These are phyloP conservation scores for Gadopsis bispinosus DNA, from an alignment of 2,797 vertebrate genomes.

Conservation along the genomic window DNA sequence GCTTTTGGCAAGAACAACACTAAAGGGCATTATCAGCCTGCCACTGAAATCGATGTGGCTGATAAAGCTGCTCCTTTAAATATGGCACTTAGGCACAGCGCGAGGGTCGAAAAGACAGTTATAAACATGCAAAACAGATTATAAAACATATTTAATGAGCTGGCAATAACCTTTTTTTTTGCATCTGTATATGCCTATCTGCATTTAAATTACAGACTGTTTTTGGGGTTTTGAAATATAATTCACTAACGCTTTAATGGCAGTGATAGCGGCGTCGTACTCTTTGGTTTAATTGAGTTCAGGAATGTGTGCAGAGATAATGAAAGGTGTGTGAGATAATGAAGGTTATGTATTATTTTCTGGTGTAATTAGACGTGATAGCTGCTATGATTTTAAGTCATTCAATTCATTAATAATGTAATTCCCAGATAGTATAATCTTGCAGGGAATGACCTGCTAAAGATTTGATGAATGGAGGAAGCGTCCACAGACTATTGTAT, in stretches of 20 bases:
- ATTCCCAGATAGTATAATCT: conserved; percentile 32
- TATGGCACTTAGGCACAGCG: conserved; percentile 32
- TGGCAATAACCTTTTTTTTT: conserved; percentile 54
- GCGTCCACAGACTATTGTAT: background rate
- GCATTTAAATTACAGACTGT: conserved; percentile 56
- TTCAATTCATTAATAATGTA: conserved; percentile 52
- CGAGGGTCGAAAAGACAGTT: conserved; percentile 38
- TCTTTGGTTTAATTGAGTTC: conserved; percentile 66
- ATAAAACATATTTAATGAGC: conserved; percentile 72
- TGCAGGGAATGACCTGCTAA: conserved; percentile 28
- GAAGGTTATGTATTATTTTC: conserved; percentile 60
- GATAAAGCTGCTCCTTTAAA: conserved; percentile 62
- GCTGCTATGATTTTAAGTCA: conserved; percentile 48
- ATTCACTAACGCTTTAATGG: conserved; percentile 49
- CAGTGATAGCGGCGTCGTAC: conserved; percentile 16
- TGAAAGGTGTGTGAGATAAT: conserved; percentile 62
- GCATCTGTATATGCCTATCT: conserved; percentile 36
- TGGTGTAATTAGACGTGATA: conserved; percentile 58
- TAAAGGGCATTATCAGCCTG: conserved; percentile 73
- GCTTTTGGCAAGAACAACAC: conserved; percentile 72
- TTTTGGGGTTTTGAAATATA: conserved; percentile 53
- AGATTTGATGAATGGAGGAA: conserved; percentile 33
- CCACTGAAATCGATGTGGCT: conserved; percentile 67
- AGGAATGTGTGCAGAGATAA: conserved; percentile 63
- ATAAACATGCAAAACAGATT: conserved; percentile 67